Percentiles rank a stretch among this genome's conserved stretches.
Evolutionary conservation across 2,888 invertebrate species (phyloP).

Genomic region (Eupeodes luniger): DNA sequence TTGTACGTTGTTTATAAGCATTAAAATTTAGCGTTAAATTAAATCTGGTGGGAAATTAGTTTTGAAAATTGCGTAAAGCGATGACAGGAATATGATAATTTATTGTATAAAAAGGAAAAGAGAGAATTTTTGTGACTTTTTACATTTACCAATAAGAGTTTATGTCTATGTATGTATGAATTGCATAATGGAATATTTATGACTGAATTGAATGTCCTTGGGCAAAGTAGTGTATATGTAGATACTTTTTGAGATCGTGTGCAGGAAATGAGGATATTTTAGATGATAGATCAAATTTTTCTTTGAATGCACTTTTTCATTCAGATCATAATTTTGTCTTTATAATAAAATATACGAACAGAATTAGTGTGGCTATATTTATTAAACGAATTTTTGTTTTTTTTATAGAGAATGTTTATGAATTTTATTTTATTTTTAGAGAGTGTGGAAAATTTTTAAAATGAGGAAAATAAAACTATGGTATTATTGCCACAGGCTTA

Average conservation of each 20-base stretch:
- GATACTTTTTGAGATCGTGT: background rate
- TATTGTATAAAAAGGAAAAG: constrained; percentile 28
- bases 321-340: background rate
- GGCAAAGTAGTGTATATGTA: background rate
- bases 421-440: background rate
- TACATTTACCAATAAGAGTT: no score
- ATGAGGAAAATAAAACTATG: background rate
- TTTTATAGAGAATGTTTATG: background rate
- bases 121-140: constrained; percentile 27
- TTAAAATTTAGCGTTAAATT: constrained; percentile 70
- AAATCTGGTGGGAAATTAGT: constrained; percentile 59
- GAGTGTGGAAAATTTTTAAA: background rate
- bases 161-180: background rate
- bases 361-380: constrained; percentile 23
- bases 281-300: constrained; percentile 21
- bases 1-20: background rate
- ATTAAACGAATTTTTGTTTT: background rate
- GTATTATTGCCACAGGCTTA: background rate
- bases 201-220: constrained; percentile 35
- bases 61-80: constrained; percentile 58
- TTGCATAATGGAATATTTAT: constrained; percentile 41
- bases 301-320: constrained; percentile 12
- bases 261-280: constrained; percentile 30
- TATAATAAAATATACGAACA: background rate
- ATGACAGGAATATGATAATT: constrained; percentile 63